A percentile compares a stretch with the other conserved stretches of the same genome.
phyloP scores from a whole-genome alignment of 1,140 invertebrate species.

The Thereuonema tuberculata region DNA sequence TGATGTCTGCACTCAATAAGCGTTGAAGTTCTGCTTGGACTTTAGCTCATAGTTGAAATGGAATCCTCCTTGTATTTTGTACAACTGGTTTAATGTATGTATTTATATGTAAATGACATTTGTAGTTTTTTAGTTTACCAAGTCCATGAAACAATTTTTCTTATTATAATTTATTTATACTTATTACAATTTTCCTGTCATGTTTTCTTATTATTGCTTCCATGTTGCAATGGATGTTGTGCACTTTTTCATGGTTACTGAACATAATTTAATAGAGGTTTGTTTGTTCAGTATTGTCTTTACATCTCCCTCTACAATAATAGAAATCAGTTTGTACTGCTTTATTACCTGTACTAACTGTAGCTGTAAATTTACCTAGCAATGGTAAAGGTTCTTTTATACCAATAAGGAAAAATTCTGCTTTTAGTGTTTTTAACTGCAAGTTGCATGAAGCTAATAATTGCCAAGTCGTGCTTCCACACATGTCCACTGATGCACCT shows the following conservation, averaged over 20 bases:
- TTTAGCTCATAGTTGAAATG: neutral
- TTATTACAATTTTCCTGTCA: too few relatives aligned
- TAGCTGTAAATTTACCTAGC: too few relatives aligned
- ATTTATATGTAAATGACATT: neutral
- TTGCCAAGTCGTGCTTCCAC: too few relatives aligned
- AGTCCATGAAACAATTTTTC: neutral
- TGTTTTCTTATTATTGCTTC: neutral
- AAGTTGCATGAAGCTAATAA: too few relatives aligned
- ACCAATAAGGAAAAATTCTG: too few relatives aligned
- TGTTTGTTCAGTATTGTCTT: neutral
- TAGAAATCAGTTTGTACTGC: neutral
- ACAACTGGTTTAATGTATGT: neutral
- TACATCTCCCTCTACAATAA: neutral
- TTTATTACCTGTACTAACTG: neutral
- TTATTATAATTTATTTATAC: too few relatives aligned
- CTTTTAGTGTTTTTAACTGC: too few relatives aligned
- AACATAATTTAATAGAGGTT: neutral
- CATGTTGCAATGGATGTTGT: neutral
- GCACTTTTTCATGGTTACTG: too few relatives aligned
- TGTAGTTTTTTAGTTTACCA: neutral
- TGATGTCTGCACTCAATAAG: neutral
- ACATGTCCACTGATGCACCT: too few relatives aligned
- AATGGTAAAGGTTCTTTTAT: too few relatives aligned
- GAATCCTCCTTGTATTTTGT: neutral
- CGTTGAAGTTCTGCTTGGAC: too few relatives aligned